Evolutionary conservation across 2,113 vertebrate species (phyloP), one percentile per base, ranked within the genome.

Genomic region (Boulengeromyrus knoepffleri): DNA sequence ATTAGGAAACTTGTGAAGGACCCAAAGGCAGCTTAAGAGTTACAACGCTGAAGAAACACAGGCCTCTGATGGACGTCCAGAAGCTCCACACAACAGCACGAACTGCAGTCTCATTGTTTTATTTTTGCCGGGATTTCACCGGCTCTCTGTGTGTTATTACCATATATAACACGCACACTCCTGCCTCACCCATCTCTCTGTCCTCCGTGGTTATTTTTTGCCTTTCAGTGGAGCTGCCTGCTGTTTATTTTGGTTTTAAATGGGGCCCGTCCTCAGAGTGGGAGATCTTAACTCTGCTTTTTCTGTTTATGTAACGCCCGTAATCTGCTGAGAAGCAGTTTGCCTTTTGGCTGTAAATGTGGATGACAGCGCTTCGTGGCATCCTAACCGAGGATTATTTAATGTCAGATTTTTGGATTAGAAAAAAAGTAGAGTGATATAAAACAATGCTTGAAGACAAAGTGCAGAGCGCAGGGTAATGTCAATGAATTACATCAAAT

Each of bases 301-400:
- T 2, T 8, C 31, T 87, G 85, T 87, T 87, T 53, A 87, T 87
- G 85, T 87, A 87, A 87, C 13, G 50, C 85, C 50, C 19, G 50
- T 53, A 87, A 87, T 87, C 85, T 53, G 49, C 85, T 87, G 85
- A 52, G 85, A 53, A 27, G 49, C 45, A 87, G 50, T 53, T 53
- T 36, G 47, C n/a, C 85, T 53, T n/a, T 87, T 36, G 49, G 31
- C 85, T 87, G 53, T 50, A 56, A 53, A 87, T 56, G 85, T 50
- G 47, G 85, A 87, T 56, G 85, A 56, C 85, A 87, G 85, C 17
- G 12, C 36, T 45, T 46, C 39, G 21, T 24, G 36, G 87, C 36
- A 83, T 89, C 47, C 47, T 9, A 83, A 83, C 74, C 7, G 31
- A 50, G 70, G 70, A 89, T 89, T 89, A 89, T 83, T 89, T 89